Evolutionary conservation across 2,888 invertebrate genomes (phyloP), one percentile per base, ranked within the genome.

Genomic region (Drosophila recens): DNA sequence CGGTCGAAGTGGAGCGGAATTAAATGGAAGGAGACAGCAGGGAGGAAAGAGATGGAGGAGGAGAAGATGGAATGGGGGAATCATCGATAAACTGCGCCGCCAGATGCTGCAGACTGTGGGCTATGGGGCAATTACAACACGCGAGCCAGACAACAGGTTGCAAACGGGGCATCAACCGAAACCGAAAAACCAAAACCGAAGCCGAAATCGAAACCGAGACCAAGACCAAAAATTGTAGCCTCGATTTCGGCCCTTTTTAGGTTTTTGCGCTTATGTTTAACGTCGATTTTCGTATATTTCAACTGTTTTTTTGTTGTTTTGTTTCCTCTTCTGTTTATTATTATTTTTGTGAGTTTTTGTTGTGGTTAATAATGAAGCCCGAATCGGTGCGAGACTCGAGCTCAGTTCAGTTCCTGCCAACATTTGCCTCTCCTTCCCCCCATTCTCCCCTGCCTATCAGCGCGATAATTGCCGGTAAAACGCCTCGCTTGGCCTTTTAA

Each of bases 401-500:
- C 49, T 6, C 49, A 67, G 57, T 67, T 6, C 49, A 67, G 53
- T 67, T 27, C 58, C 67, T 49, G 40, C 58, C 45, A 56, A 59
- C 59, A 33, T n/a, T 23, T 43, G 34, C 15, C 36, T 42, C 36
- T 42, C 48, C 38, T 23, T 3, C 17, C n/a, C 10, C 46, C 52
- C 2, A 36, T n/a, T 33, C 43, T 34, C 65, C 17, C 27, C 36
- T 56, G 13, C 38, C 74, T 51, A 73, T 62, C 80, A 84, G 80
- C 74, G 85, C 86, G 84, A 89, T 89, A 89, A 89, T 89, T 90
- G 89, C 87, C 82, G 86, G 86, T 87, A 89, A 89, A 89, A 87
- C 80, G 89, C 89, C 87, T 90, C 86, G 86, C 82, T 89, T 87
- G 82, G 82, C 80, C 80, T 83, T 79, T 87, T 87, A 90, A 83